phyloP scores from a whole-genome alignment of 1,140 invertebrate genomes.

The Cotesia chilonis region DNA sequence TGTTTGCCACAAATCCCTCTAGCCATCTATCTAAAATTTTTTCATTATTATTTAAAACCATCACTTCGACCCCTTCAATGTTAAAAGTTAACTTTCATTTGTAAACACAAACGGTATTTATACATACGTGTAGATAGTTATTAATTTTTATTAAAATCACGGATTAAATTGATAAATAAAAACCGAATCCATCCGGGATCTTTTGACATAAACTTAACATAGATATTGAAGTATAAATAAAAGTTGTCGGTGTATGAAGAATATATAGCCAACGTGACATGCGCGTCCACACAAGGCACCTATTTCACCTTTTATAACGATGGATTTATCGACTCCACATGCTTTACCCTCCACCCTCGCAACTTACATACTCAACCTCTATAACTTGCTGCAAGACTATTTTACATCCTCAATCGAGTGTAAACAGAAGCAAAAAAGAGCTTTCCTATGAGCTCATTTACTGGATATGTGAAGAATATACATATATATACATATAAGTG shows the following conservation, averaged over 20 bases:
- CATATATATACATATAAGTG: neutral
- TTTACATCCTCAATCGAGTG: conserved; percentile 25
- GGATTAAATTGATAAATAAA: neutral
- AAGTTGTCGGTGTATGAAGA: conserved; percentile 2
- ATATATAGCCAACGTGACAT: conserved; percentile 23
- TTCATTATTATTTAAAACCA: neutral
- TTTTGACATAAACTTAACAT: too few relatives aligned
- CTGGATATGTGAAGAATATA: neutral
- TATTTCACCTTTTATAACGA: conserved; percentile 30
- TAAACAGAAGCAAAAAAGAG: conserved; percentile 23
- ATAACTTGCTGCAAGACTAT: neutral
- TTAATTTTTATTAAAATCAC: too few relatives aligned
- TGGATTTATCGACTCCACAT: conserved; percentile 38
- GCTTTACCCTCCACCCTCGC: conserved; percentile 7
- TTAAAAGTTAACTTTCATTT: conserved; percentile 9
- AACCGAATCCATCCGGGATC: neutral
- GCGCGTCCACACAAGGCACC: conserved; percentile 21
- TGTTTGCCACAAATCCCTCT: conserved; percentile 36
- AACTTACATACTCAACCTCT: neutral
- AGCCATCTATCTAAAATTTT: conserved; percentile 30
- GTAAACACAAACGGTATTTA: neutral
- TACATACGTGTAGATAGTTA: neutral
- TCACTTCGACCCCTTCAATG: conserved; percentile 20
- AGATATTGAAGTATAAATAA: conserved; percentile 15
- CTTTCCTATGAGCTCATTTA: too few relatives aligned